Percentiles rank a stretch among this genome's conserved stretches.
phyloP scores from a whole-genome alignment of 2,797 vertebrate genomes.

The Emys orbicularis region DNA sequence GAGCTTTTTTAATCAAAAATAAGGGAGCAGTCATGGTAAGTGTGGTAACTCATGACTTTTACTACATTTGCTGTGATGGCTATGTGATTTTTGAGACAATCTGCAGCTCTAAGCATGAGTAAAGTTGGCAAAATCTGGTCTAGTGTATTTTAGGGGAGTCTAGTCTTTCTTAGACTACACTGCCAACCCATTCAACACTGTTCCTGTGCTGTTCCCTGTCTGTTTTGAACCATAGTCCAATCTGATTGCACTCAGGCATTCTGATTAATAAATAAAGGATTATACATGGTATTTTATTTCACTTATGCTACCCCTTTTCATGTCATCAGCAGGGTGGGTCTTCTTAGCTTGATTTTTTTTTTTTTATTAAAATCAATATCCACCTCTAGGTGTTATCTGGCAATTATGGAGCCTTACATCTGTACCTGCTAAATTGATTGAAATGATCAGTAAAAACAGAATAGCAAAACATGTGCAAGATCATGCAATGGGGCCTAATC shows the following conservation, averaged over 20 bases:
- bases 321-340: background rate
- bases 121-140: background rate
- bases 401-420: background rate
- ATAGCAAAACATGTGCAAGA: background rate
- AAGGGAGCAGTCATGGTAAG: background rate
- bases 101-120: background rate
- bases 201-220: background rate
- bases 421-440: background rate
- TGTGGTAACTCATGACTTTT: background rate
- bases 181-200: background rate
- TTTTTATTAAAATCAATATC: slow-evolving; percentile 53
- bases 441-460: background rate
- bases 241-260: background rate
- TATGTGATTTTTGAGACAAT: background rate
- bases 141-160: background rate
- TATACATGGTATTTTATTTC: background rate
- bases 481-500: background rate
- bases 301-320: slow-evolving; percentile 20
- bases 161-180: background rate
- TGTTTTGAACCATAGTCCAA: background rate
- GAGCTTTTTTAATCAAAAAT: background rate
- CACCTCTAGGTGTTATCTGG: background rate
- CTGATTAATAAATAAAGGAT: background rate
- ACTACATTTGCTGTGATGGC: background rate
- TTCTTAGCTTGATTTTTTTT: slow-evolving; percentile 44